Conservation (phyloP, 1,140 invertebrate genomes). For the Drosophila sp. region DNA sequence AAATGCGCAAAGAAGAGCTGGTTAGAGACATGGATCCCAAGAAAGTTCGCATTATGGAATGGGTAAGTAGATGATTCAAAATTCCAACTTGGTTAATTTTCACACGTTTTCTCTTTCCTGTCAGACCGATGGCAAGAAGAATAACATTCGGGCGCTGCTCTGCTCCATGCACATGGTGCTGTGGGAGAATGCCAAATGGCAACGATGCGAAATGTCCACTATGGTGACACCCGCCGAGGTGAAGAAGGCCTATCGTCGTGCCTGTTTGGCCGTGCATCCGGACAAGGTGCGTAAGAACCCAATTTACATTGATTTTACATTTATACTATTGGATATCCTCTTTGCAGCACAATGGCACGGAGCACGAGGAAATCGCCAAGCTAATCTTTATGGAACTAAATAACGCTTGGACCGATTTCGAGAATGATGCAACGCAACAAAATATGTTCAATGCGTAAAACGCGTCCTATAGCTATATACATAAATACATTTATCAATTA, state of each 20-base stretch:
- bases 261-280: conserved; percentile 98
- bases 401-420: conserved; percentile 99
- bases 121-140: conserved; percentile 97
- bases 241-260: conserved; percentile 97
- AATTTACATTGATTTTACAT: not conserved
- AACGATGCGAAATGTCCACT: conserved; percentile 96
- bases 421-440: conserved; percentile 94
- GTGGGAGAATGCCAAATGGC: conserved; percentile 97
- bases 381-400: conserved; percentile 99
- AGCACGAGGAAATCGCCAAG: conserved; percentile 96
- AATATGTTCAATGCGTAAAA: conserved; percentile 87
- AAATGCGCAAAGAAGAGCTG: conserved; percentile 95
- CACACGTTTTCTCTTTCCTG: conserved; percentile 21
- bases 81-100: not conserved
- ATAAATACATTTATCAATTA: conserved; percentile 20
- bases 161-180: conserved; percentile 97
- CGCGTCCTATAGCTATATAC: conserved; percentile 35
- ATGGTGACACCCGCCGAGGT: conserved; percentile 95
- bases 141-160: conserved; percentile 96
- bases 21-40: conserved; percentile 96
- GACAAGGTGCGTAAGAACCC: conserved; percentile 91
- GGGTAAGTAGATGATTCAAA: conserved; percentile 84
- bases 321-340: not conserved
- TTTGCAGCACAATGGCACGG: conserved; percentile 94
- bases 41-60: conserved; percentile 91